A percentile compares a stretch with the other conserved stretches of the same genome.
These are phyloP conservation scores for Amphipyra berbera DNA, from an alignment of 2,888 invertebrate genomes.

Conservation along the genomic window DNA sequence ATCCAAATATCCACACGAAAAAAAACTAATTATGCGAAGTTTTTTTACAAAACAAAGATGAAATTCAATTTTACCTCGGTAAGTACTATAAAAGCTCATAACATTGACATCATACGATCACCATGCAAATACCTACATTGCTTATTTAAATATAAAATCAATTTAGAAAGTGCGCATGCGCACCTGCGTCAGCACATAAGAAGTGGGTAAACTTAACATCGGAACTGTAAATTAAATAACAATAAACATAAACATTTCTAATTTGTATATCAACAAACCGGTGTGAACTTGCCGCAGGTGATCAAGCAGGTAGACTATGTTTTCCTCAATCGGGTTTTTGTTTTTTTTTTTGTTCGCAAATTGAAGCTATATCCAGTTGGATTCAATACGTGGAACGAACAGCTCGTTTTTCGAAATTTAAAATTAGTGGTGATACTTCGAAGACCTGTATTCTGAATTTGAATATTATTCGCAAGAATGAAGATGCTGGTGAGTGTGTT, in stretches of 20 bases:
- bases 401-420: slow-evolving; percentile 38
- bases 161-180: slow-evolving; percentile 22
- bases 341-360: slow-evolving; percentile 58
- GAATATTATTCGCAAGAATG: slow-evolving; percentile 18
- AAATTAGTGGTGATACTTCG: slow-evolving; percentile 11
- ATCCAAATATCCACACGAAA: too few species aligned
- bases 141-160: too few species aligned
- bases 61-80: too few species aligned
- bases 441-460: too few species aligned
- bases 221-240: slow-evolving; percentile 42
- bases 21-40: too few species aligned
- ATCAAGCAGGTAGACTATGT: slow-evolving; percentile 32
- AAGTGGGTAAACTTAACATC: slow-evolving; percentile 27
- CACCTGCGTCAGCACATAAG: slow-evolving; percentile 19
- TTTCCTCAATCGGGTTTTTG: slow-evolving; percentile 63
- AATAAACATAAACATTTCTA: slow-evolving; percentile 31
- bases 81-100: too few species aligned
- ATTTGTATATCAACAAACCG: slow-evolving; percentile 44
- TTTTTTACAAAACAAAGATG: too few species aligned
- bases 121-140: too few species aligned
- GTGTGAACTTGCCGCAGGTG: slow-evolving; percentile 29
- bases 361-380: slow-evolving; percentile 65
- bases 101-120: too few species aligned
- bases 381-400: slow-evolving; percentile 56
- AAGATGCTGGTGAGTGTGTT: slow-evolving; percentile 53